Evolutionary conservation across 2,797 vertebrate genomes (phyloP).

Genomic region (Psittacula echo): DNA sequence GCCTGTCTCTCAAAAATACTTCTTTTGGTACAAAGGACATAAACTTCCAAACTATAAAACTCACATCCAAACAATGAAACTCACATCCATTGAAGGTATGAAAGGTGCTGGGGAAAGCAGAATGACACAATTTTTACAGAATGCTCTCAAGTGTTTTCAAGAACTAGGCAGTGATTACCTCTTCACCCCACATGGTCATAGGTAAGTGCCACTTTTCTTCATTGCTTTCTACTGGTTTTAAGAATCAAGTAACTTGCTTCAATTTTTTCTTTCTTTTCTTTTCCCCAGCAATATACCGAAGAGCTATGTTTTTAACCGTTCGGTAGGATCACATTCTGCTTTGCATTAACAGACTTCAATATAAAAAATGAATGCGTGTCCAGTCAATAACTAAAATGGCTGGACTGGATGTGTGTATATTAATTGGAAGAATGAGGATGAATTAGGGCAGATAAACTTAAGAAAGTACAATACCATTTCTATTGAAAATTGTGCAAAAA

Average conservation of each 20-base stretch:
- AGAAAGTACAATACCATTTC: not conserved
- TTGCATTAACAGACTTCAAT: not conserved
- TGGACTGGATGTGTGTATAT: not conserved
- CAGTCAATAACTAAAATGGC: not conserved
- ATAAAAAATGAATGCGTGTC: not conserved
- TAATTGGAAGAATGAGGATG: not conserved
- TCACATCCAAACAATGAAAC: not conserved
- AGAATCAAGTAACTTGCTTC: not conserved
- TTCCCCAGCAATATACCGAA: not conserved
- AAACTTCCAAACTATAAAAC: not conserved
- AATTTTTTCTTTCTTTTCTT: not conserved
- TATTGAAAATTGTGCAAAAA: not conserved
- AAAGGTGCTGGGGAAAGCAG: not conserved
- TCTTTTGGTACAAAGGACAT: not conserved
- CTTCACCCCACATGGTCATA: rapidly evolving
- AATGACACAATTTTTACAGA: not conserved
- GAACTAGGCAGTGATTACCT: not conserved
- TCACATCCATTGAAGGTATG: not conserved
- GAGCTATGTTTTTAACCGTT: not conserved
- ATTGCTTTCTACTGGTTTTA: not conserved
- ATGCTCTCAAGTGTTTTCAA: not conserved
- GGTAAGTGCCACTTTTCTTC: not conserved
- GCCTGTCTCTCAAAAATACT: not conserved
- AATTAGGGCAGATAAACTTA: not conserved
- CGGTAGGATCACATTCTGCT: not conserved